Evolutionary conservation across 2,113 vertebrate species (phyloP).

Genomic region (Oostethus manadensis): DNA sequence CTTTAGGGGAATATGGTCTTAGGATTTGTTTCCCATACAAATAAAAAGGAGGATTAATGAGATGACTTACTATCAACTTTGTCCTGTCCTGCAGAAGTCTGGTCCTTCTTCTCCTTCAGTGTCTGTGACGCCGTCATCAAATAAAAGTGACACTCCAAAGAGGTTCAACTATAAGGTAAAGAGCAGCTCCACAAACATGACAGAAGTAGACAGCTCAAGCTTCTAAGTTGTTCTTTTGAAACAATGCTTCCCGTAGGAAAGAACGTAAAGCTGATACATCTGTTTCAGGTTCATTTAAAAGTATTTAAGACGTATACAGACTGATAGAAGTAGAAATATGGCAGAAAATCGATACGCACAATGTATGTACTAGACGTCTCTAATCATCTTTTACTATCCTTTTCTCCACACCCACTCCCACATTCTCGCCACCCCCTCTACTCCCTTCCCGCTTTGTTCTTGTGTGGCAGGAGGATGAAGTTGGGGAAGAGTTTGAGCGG

Average conservation of each 20-base stretch:
- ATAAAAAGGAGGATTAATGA: neutral
- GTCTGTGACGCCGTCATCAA: slow-evolving; percentile 48
- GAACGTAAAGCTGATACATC: no score
- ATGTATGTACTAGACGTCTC: neutral
- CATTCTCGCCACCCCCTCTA: slow-evolving; percentile 8
- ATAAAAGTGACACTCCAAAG: slow-evolving; percentile 55
- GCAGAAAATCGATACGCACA: neutral
- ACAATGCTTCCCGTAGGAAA: no score
- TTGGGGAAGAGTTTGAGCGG: slow-evolving; percentile 64
- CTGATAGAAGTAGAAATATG: neutral
- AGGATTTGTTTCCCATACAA: neutral
- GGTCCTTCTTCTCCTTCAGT: slow-evolving; percentile 56
- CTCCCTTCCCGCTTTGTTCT: slow-evolving; percentile 18
- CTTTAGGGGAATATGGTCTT: neutral
- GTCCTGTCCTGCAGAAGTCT: slow-evolving; percentile 41
- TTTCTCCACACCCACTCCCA: slow-evolving; percentile 20
- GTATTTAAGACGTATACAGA: neutral
- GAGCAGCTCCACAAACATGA: neutral
- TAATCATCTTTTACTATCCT: slow-evolving; percentile 1
- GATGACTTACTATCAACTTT: neutral
- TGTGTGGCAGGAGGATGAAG: slow-evolving; percentile 63
- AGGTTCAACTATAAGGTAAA: slow-evolving; percentile 69
- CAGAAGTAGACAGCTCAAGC: neutral
- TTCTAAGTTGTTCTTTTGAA: neutral
- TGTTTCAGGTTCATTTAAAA: neutral